Conservation (phyloP, 2,113 vertebrate species). For the Rutilus rutilus region DNA sequence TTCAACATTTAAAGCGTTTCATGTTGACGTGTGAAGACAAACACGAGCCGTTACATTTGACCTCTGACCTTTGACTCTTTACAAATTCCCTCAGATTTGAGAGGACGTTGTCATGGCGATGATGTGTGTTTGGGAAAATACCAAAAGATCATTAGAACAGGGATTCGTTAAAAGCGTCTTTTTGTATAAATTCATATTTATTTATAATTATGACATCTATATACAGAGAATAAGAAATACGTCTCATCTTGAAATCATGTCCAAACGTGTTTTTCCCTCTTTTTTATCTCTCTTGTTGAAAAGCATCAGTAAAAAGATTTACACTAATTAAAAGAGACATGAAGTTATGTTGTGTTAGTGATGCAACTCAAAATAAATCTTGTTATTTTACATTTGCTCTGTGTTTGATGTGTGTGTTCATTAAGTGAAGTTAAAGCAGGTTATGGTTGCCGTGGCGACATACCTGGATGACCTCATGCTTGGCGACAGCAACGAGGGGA, state of each 20-base stretch:
- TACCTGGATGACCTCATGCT: conserved; percentile 75
- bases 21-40: neutral
- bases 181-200: too few species aligned
- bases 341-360: neutral
- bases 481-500: conserved; percentile 63
- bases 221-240: too few species aligned
- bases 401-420: neutral
- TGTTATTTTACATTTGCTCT: neutral
- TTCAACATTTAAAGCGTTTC: too few species aligned
- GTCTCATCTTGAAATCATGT: too few species aligned
- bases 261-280: too few species aligned
- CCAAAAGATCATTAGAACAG: neutral
- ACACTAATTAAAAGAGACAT: too few species aligned
- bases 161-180: too few species aligned
- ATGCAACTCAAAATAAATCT: neutral
- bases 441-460: conserved; percentile 50
- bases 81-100: too few species aligned
- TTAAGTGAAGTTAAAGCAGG: conserved; percentile 19
- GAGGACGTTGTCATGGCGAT: neutral
- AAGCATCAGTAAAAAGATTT: too few species aligned
- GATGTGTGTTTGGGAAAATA: neutral
- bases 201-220: too few species aligned
- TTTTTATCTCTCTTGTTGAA: too few species aligned
- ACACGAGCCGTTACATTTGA: neutral
- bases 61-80: neutral